phyloP scores from a whole-genome alignment of 2,888 invertebrate genomes.

The Trichogramma dendrolimi region DNA sequence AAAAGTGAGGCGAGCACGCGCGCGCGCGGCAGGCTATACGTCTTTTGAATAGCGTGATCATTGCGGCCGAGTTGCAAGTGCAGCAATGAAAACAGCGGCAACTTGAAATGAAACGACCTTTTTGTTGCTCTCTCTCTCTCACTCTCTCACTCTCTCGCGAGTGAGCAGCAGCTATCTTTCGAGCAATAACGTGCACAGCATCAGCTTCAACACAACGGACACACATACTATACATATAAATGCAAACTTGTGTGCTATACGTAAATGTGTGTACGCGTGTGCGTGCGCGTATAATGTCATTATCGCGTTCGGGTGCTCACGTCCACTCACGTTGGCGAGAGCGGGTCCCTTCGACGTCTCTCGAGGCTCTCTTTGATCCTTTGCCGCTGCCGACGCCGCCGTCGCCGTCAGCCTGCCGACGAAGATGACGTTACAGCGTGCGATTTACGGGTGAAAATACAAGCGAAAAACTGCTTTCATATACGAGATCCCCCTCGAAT shows the following conservation, averaged over 20 bases:
- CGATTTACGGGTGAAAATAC: too few relatives aligned
- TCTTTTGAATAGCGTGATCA: constrained; percentile 1
- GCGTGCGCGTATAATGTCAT: constrained; percentile 11
- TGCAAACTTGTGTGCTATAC: too few relatives aligned
- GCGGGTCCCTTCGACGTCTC: neutral
- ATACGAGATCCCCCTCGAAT: too few relatives aligned
- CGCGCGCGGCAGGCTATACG: neutral
- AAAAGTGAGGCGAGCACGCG: neutral
- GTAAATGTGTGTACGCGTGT: too few relatives aligned
- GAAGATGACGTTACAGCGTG: too few relatives aligned
- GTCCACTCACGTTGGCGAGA: neutral
- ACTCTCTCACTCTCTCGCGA: too few relatives aligned
- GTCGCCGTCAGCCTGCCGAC: too few relatives aligned
- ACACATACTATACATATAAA: too few relatives aligned
- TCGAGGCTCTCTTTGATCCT: constrained; percentile 4
- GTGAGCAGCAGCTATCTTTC: too few relatives aligned
- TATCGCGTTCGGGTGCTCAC: constrained; percentile 23
- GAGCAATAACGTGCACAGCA: too few relatives aligned
- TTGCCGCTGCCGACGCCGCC: neutral
- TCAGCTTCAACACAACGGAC: too few relatives aligned
- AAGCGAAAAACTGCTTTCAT: too few relatives aligned
- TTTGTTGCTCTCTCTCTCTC: constrained; percentile 13
- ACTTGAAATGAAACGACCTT: constrained; percentile 19
- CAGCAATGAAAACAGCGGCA: constrained; percentile 12
- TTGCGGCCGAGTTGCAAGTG: constrained; percentile 2